A percentile compares a stretch with the other conserved stretches of the same genome.
These are phyloP conservation scores for Caenorhabditis elegans DNA, from an alignment of 1,140 invertebrate species.

Conservation along the genomic window WBcel235 BX284606.5:16636001-16636500, in stretches of 20 bases:
- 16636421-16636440: too few species aligned
- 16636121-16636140: background rate
- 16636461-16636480: too few species aligned
- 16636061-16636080: slow-evolving; percentile 54
- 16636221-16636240: slow-evolving; percentile 64
- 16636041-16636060: slow-evolving; percentile 63
- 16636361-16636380: too few species aligned
- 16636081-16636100: slow-evolving; percentile 58
- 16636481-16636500: too few species aligned
- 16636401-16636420: too few species aligned
- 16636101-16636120: slow-evolving; percentile 36
- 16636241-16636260: slow-evolving; percentile 63
- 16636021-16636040: slow-evolving; percentile 59
- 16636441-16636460: too few species aligned
- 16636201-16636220: slow-evolving; percentile 65
- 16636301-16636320: slow-evolving; percentile 56
- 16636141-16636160: slow-evolving; percentile 38
- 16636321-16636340: slow-evolving; percentile 46
- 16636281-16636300: slow-evolving; percentile 61
- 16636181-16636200: slow-evolving; percentile 63
- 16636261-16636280: slow-evolving; percentile 62
- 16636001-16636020: slow-evolving; percentile 63
- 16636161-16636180: slow-evolving; percentile 62
- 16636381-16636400: too few species aligned
- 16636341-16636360: too few species aligned